Evolutionary conservation across 2,888 invertebrate genomes (phyloP).

Genomic region (Prenolepis imparis): DNA sequence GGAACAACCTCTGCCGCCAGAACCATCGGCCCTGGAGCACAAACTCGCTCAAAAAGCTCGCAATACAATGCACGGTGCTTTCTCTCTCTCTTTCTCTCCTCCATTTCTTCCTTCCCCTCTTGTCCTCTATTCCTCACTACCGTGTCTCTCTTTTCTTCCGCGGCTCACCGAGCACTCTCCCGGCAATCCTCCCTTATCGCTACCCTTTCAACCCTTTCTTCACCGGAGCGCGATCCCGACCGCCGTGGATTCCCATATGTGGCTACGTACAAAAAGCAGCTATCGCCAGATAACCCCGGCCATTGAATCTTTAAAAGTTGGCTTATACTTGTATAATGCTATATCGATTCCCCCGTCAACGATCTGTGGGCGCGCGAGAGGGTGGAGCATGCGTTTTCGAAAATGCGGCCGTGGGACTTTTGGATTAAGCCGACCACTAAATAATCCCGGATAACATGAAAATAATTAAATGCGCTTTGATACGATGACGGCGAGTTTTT

Average conservation of each 20-base stretch:
- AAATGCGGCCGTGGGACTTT: slow-evolving; percentile 43
- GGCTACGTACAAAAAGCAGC: slow-evolving; percentile 66
- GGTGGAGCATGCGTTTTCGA: slow-evolving; percentile 25
- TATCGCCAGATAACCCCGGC: slow-evolving; percentile 64
- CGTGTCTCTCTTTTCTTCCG: slow-evolving; percentile 72
- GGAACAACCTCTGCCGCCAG: slow-evolving; percentile 70
- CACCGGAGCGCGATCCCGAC: slow-evolving; percentile 44
- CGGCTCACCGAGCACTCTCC: slow-evolving; percentile 61
- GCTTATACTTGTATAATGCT: slow-evolving; percentile 40
- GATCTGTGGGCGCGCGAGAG: neutral
- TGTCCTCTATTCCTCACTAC: slow-evolving; percentile 35
- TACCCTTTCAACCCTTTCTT: slow-evolving; percentile 76
- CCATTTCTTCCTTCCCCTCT: slow-evolving; percentile 38
- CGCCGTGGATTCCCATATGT: slow-evolving; percentile 41
- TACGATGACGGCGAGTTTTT: slow-evolving; percentile 52
- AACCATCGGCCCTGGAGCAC: slow-evolving; percentile 69
- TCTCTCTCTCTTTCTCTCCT: slow-evolving; percentile 47
- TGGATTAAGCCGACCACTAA: slow-evolving; percentile 49
- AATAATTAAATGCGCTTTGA: slow-evolving; percentile 55
- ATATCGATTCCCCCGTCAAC: slow-evolving; percentile 29
- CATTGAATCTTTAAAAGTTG: slow-evolving; percentile 74
- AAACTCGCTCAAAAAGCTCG: slow-evolving; percentile 78
- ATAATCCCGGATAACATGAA: slow-evolving; percentile 54
- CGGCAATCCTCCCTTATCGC: slow-evolving; percentile 72
- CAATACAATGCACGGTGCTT: slow-evolving; percentile 78